Evolutionary conservation across 2,113 vertebrate genomes (phyloP).

Genomic region (Colaptes auratus): DNA sequence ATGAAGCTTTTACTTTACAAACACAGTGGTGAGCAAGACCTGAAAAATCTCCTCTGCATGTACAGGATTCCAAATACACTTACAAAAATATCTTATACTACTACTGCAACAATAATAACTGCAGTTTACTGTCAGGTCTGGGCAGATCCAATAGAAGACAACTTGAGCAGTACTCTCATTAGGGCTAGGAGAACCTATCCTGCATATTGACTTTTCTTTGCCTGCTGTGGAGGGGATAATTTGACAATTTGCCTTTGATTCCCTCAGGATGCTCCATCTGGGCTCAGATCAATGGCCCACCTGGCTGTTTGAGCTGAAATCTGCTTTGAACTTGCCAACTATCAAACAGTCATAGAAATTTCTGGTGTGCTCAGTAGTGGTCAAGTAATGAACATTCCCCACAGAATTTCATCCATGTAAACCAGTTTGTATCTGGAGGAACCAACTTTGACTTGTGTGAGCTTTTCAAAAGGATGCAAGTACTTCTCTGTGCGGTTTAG

Average conservation of each 20-base stretch:
- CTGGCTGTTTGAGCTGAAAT: constrained; percentile 3
- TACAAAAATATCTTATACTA: neutral
- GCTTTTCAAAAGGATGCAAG: neutral
- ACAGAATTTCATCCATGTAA: neutral
- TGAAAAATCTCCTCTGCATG: neutral
- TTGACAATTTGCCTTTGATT: neutral
- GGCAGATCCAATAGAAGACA: neutral
- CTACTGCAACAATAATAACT: neutral
- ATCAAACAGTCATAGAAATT: neutral
- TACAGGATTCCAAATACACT: neutral
- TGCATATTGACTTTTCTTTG: neutral
- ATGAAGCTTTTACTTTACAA: neutral
- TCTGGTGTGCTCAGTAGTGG: neutral
- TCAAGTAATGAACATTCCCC: neutral
- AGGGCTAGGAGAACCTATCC: neutral
- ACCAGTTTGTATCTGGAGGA: neutral
- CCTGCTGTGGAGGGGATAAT: neutral
- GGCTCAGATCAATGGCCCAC: constrained; percentile 8
- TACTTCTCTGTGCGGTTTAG: neutral
- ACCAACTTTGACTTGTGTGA: neutral
- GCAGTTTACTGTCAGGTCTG: neutral
- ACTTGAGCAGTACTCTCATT: neutral
- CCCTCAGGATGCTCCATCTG: neutral
- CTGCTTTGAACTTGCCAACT: neutral
- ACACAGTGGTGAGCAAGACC: neutral